Percentiles rank a stretch among this genome's conserved stretches.
These are phyloP conservation scores for Bathynomus jamesi DNA, from an alignment of 1,140 invertebrate genomes.

Conservation along the genomic window DNA sequence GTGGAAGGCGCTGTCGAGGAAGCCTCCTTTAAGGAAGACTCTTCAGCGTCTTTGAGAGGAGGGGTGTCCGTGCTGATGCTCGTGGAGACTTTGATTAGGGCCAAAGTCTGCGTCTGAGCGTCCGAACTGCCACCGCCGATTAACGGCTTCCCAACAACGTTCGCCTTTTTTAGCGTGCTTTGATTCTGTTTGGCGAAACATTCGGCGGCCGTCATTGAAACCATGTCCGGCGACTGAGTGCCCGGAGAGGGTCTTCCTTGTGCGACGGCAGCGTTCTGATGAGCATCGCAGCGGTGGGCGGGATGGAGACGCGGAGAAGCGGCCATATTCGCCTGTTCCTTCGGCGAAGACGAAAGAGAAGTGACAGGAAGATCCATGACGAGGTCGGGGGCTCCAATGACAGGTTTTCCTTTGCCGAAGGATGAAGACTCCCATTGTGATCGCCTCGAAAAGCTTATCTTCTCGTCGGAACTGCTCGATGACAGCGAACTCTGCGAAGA, in stretches of 20 bases:
- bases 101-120: conserved; percentile 39
- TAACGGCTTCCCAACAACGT: conserved; percentile 39
- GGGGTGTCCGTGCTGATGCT: conserved; percentile 2
- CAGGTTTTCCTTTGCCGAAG: conserved; percentile 23
- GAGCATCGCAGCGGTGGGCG: conserved; percentile 37
- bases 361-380: conserved; percentile 71
- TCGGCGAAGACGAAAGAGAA: conserved; percentile 41
- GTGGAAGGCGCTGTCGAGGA: neutral
- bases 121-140: conserved; percentile 37
- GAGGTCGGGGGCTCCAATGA: conserved; percentile 61
- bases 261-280: conserved; percentile 45
- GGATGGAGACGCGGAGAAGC: conserved; percentile 21
- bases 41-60: conserved; percentile 5
- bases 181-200: conserved; percentile 69
- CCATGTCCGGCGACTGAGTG: conserved; percentile 46
- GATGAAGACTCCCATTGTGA: conserved; percentile 48
- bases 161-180: conserved; percentile 64
- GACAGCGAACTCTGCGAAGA: conserved; percentile 24
- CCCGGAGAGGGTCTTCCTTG: conserved; percentile 30
- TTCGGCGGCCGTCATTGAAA: conserved; percentile 57
- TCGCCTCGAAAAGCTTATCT: conserved; percentile 45
- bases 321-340: conserved; percentile 44
- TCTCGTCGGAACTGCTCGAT: conserved; percentile 33
- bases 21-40: neutral
- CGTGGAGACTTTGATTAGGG: conserved; percentile 29